These are phyloP conservation scores for Macaria notata DNA, from an alignment of 2,888 invertebrate genomes.

Conservation along the genomic window DNA sequence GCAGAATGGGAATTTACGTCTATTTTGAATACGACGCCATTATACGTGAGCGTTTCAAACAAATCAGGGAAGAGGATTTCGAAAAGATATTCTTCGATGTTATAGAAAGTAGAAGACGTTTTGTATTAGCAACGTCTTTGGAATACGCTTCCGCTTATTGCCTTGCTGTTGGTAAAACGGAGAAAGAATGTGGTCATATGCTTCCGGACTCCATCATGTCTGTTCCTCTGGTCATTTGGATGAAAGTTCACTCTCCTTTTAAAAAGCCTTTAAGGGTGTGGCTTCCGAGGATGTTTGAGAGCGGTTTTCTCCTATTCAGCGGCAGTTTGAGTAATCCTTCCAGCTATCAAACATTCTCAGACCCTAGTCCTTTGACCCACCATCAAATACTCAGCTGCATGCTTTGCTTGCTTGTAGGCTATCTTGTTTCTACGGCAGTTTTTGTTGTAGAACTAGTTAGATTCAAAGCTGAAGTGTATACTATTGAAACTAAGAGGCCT, in stretches of 20 bases:
- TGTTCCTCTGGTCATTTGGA: constrained; percentile 63
- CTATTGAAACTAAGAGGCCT: constrained; percentile 32
- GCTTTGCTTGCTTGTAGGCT: constrained; percentile 53
- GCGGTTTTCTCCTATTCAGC: constrained; percentile 55
- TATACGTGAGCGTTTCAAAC: constrained; percentile 50
- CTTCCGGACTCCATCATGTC: constrained; percentile 62
- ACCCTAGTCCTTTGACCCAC: constrained; percentile 53
- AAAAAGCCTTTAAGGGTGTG: constrained; percentile 45
- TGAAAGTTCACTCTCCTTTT: constrained; percentile 58
- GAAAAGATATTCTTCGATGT: constrained; percentile 54
- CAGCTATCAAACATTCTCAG: constrained; percentile 37
- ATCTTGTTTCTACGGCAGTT: constrained; percentile 44
- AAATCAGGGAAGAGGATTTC: constrained; percentile 54
- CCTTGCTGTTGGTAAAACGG: constrained; percentile 51
- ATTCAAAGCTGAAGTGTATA: constrained; percentile 36
- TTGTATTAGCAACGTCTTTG: constrained; percentile 59
- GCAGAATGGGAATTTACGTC: constrained; percentile 52
- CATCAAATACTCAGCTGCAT: constrained; percentile 58
- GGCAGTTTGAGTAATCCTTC: constrained; percentile 38
- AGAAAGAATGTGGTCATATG: constrained; percentile 59
- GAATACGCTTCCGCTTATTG: constrained; percentile 63
- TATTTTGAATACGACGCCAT: constrained; percentile 62
- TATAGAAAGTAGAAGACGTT: constrained; percentile 50
- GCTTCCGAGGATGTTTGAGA: constrained; percentile 60
- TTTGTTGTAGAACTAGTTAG: constrained; percentile 52